A percentile compares a stretch with the other conserved stretches of the same genome.
These are phyloP conservation scores for Pholis gunnellus DNA, from an alignment of 2,113 vertebrate species.

Conservation along the genomic window DNA sequence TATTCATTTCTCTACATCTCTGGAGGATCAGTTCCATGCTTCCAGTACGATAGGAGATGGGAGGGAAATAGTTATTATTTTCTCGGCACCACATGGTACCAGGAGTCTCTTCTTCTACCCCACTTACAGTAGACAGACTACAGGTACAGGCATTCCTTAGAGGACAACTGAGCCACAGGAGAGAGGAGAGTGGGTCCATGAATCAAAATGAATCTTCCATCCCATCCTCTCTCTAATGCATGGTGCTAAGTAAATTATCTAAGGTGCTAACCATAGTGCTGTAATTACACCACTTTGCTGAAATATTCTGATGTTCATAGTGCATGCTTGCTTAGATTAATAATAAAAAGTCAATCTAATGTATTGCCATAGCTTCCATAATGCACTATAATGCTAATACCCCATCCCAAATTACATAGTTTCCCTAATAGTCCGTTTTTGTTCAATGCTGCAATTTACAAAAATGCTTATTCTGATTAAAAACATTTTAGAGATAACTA, in stretches of 20 bases:
- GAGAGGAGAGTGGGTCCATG: conserved; percentile 42
- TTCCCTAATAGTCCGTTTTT: conserved; percentile 33
- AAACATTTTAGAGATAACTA: conserved; percentile 56
- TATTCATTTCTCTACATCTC: conserved; percentile 45
- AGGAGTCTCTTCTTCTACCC: conserved; percentile 27
- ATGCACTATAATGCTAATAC: conserved; percentile 54
- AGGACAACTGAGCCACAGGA: conserved; percentile 67
- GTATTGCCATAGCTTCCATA: conserved; percentile 58
- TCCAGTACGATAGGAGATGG: conserved; percentile 16
- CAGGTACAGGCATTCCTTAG: conserved; percentile 44
- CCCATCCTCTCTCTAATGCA: conserved; percentile 49
- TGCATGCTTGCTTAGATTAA: conserved; percentile 68
- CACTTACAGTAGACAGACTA: conserved; percentile 34
- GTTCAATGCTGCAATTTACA: conserved; percentile 41
- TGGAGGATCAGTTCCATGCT: conserved; percentile 29
- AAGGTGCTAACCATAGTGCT: conserved; percentile 74
- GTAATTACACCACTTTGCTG: conserved; percentile 79
- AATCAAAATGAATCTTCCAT: conserved; percentile 39
- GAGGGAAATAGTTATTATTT: conserved; percentile 30
- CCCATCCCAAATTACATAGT: conserved; percentile 31
- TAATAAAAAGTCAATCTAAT: conserved; percentile 36
- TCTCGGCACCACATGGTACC: conserved; percentile 20
- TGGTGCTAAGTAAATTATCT: conserved; percentile 71
- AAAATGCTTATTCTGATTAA: conserved; percentile 67
- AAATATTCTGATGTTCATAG: conserved; percentile 61